Conservation (phyloP, 2,113 vertebrate genomes). For the Lutjanus erythropterus region DNA sequence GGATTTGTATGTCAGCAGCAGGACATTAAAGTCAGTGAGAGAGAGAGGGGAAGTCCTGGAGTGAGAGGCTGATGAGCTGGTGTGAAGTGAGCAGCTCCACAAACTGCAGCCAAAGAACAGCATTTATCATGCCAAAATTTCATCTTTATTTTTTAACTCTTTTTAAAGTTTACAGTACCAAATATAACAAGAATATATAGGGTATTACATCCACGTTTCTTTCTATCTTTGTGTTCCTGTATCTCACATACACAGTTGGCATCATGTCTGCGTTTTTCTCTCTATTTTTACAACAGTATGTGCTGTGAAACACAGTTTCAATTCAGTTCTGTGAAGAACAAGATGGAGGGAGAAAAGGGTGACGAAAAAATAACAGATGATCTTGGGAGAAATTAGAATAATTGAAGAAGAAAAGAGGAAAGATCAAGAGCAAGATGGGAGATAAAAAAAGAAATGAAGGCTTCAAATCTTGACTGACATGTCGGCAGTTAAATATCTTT, state of each 20-base stretch:
- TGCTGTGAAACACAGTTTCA: too few species aligned
- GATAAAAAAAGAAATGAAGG: constrained; percentile 15
- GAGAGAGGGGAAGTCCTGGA: constrained; percentile 27
- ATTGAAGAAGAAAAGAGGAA: not conserved
- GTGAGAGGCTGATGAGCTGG: constrained; percentile 54
- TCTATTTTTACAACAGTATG: not conserved
- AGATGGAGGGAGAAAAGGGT: not conserved
- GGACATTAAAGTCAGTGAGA: constrained; percentile 68
- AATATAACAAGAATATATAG: not conserved
- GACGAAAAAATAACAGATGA: not conserved
- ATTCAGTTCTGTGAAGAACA: constrained; percentile 11
- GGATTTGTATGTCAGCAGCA: constrained; percentile 75
- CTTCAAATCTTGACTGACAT: constrained; percentile 22
- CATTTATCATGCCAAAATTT: not conserved
- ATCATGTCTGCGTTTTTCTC: not conserved
- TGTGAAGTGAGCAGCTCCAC: constrained; percentile 50
- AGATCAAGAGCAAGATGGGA: not conserved
- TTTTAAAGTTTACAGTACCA: not conserved
- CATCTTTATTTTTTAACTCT: too few species aligned
- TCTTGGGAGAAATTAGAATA: constrained; percentile 7
- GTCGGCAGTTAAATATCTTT: constrained; percentile 18
- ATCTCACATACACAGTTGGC: not conserved
- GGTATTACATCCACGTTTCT: not conserved
- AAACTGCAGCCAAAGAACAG: constrained; percentile 18
- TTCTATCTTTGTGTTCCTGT: constrained; percentile 1